Percentiles rank a stretch among this genome's conserved stretches.
Conservation (phyloP, 1,140 invertebrate species). For the Leptoteleia sp. region DNA sequence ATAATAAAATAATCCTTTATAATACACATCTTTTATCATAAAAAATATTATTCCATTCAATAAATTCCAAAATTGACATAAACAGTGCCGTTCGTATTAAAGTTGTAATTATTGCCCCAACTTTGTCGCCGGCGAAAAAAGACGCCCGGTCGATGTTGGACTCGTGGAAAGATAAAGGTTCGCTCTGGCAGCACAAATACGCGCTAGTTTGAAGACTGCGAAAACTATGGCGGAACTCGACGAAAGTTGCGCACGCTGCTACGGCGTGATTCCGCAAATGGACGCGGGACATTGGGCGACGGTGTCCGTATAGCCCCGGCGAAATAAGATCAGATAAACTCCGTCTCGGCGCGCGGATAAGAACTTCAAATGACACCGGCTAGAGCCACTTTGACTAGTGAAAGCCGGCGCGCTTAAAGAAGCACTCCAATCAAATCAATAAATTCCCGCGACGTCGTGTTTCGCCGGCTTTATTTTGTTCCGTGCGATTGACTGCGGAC, state of each 20-base stretch:
- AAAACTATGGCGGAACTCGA: constrained; percentile 16
- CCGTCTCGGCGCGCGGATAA: constrained; percentile 16
- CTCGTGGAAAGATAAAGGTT: constrained; percentile 49
- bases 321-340: constrained; percentile 45
- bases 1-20: no score
- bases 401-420: constrained; percentile 30
- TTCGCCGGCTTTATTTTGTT: constrained; percentile 17
- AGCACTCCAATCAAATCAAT: constrained; percentile 41
- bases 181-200: constrained; percentile 21
- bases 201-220: constrained; percentile 17
- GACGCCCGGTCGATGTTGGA: no score
- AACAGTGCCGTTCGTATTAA: no score
- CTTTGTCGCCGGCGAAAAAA: no score
- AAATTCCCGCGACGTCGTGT: constrained; percentile 30
- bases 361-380: constrained; percentile 46
- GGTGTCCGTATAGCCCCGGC: not conserved
- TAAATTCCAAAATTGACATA: no score
- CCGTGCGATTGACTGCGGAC: constrained; percentile 17
- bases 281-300: constrained; percentile 10
- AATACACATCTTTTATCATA: no score
- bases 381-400: constrained; percentile 28
- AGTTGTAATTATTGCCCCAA: no score
- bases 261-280: constrained; percentile 22
- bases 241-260: constrained; percentile 17
- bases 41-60: no score